A percentile compares a stretch with the other conserved stretches of the same genome.
Conservation (phyloP, 2,888 invertebrate genomes). For the Melanophora roralis region DNA sequence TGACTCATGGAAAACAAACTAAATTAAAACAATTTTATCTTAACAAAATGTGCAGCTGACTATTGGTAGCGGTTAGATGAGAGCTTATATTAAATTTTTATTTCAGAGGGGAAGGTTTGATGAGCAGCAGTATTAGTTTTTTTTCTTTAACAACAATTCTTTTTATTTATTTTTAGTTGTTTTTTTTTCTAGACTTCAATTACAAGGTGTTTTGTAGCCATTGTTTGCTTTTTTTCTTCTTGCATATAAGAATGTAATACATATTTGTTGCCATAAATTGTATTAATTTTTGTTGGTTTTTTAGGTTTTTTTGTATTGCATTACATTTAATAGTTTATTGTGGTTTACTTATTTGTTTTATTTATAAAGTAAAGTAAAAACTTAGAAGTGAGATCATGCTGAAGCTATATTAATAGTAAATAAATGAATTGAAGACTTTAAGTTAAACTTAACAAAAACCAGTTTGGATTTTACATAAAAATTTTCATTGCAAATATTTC, state of each 20-base stretch:
- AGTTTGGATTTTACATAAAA: slow-evolving; percentile 6
- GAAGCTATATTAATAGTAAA: slow-evolving; percentile 3
- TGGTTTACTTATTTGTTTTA: slow-evolving; percentile 49
- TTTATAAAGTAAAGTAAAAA: slow-evolving; percentile 12
- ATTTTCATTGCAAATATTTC: slow-evolving; percentile 14
- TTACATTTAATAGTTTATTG: slow-evolving; percentile 11
- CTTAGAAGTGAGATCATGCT: slow-evolving; percentile 56
- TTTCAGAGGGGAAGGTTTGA: background rate
- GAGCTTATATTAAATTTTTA: background rate
- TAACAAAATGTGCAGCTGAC: slow-evolving; percentile 46
- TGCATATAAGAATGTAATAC: slow-evolving; percentile 18
- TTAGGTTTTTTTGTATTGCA: slow-evolving; percentile 22
- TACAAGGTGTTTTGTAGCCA: slow-evolving; percentile 22
- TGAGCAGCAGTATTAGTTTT: background rate
- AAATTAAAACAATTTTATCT: background rate
- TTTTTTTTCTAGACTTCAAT: background rate
- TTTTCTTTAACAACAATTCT: background rate
- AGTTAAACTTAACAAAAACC: slow-evolving; percentile 4
- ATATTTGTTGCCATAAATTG: slow-evolving; percentile 40
- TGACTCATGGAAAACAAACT: slow-evolving; percentile 36
- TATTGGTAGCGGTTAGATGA: background rate
- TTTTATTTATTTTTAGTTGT: background rate
- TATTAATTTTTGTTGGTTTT: slow-evolving; percentile 28
- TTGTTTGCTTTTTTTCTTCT: background rate
- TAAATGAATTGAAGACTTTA: slow-evolving; percentile 7